phyloP scores from a whole-genome alignment of 2,797 vertebrate species.

The Eospalax fontanierii region DNA sequence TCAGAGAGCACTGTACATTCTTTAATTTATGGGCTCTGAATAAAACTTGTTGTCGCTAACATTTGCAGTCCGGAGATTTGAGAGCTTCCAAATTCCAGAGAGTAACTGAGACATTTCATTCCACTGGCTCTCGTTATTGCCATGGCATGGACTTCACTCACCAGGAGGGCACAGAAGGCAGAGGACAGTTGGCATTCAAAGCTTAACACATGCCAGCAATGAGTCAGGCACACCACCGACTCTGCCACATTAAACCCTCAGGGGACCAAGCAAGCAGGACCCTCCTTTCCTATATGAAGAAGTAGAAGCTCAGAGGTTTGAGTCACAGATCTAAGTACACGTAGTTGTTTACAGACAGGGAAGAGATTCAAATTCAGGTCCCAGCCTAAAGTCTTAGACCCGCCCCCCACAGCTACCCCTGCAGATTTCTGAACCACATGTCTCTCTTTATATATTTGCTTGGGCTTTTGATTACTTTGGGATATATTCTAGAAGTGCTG shows the following conservation, averaged over 20 bases:
- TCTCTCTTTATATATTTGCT: conserved; percentile 63
- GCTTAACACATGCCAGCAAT: accelerated
- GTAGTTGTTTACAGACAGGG: neutral
- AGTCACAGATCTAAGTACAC: too few relatives aligned
- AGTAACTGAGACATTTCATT: conserved; percentile 59
- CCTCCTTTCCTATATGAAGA: neutral
- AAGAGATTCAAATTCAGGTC: neutral
- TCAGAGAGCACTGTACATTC: conserved; percentile 51
- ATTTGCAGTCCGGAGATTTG: conserved; percentile 56
- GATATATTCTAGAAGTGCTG: conserved; percentile 61
- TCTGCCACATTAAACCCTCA: neutral
- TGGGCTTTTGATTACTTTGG: conserved; percentile 78
- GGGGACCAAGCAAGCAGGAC: neutral
- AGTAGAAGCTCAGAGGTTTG: neutral
- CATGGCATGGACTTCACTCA: accelerated
- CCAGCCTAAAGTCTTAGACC: neutral
- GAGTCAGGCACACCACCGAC: accelerated
- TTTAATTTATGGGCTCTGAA: conserved; percentile 73
- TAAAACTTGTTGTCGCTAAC: conserved; percentile 64
- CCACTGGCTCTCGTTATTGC: neutral
- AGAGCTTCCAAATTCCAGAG: conserved; percentile 36
- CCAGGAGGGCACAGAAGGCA: neutral
- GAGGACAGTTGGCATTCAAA: accelerated
- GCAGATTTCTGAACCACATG: conserved; percentile 55
- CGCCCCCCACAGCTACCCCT: too few relatives aligned